phyloP scores from a whole-genome alignment of 2,888 invertebrate species.

The Mythimna pallens region DNA sequence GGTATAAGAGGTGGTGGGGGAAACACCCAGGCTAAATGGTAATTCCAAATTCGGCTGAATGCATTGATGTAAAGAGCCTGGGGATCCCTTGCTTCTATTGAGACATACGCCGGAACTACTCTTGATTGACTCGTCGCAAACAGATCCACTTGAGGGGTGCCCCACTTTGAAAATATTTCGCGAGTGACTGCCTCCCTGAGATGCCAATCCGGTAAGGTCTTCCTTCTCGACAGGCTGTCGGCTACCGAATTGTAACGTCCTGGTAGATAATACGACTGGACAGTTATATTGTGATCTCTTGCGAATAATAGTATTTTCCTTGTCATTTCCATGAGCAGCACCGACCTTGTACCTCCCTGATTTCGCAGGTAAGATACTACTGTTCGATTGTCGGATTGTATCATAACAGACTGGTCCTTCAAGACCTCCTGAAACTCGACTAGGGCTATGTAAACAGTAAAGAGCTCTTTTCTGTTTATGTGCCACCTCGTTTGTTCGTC shows the following conservation, averaged over 20 bases:
- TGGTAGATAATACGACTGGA: too few relatives aligned
- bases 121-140: conserved; percentile 3
- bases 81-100: conserved; percentile 6
- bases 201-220: conserved; percentile 54
- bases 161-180: conserved; percentile 13
- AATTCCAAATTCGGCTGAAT: conserved; percentile 3
- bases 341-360: conserved; percentile 49
- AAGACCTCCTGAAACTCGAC: background rate
- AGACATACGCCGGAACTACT: background rate
- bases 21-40: conserved; percentile 52
- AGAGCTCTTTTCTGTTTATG: conserved; percentile 62
- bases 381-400: conserved; percentile 62
- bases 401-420: conserved; percentile 20
- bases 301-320: conserved; percentile 14
- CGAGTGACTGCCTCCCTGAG: conserved; percentile 8
- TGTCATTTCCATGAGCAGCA: conserved; percentile 12
- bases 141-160: conserved; percentile 19
- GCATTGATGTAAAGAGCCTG: conserved; percentile 4
- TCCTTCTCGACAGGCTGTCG: conserved; percentile 50
- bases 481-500: conserved; percentile 55
- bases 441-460: conserved; percentile 46
- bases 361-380: conserved; percentile 57
- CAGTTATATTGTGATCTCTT: background rate
- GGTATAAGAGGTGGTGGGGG: conserved; percentile 62
- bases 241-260: background rate